These are phyloP conservation scores for Sturmia bella DNA, from an alignment of 2,888 invertebrate genomes.

Conservation along the genomic window DNA sequence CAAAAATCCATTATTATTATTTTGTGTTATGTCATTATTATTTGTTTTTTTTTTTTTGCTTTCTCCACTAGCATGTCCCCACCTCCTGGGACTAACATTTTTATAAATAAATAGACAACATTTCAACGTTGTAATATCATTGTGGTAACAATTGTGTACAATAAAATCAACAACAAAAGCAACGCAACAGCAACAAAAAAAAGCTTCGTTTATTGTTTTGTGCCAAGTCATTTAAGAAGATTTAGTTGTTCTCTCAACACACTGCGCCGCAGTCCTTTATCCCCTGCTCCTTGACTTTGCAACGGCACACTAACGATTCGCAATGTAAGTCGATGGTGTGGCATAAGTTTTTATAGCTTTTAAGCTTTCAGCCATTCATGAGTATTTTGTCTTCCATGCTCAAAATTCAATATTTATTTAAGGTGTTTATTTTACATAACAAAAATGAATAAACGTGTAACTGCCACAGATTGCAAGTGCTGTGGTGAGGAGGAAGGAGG, in stretches of 20 bases:
- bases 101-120: conserved; percentile 34
- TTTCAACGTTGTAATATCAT: conserved; percentile 51
- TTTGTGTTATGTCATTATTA: conserved; percentile 70
- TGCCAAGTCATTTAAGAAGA: conserved; percentile 65
- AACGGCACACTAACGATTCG: conserved; percentile 2
- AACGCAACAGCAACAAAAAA: not conserved
- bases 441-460: not conserved
- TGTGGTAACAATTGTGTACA: conserved; percentile 63
- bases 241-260: conserved; percentile 60
- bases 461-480: not conserved
- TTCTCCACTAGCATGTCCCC: not conserved
- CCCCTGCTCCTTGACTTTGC: not conserved
- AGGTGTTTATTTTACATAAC: conserved; percentile 57
- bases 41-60: conserved; percentile 69
- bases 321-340: conserved; percentile 20
- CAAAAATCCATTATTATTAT: conserved; percentile 61
- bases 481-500: no score
- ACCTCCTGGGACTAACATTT: conserved; percentile 7
- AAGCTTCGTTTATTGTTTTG: conserved; percentile 55
- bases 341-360: conserved; percentile 53
- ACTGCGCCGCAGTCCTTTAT: not conserved
- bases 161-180: conserved; percentile 37
- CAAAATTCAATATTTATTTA: conserved; percentile 64
- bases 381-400: conserved; percentile 23
- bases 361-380: conserved; percentile 42